Base-by-base conservation (phyloP, 2,797 vertebrate genomes). In the Tarsius wallacei region DNA sequence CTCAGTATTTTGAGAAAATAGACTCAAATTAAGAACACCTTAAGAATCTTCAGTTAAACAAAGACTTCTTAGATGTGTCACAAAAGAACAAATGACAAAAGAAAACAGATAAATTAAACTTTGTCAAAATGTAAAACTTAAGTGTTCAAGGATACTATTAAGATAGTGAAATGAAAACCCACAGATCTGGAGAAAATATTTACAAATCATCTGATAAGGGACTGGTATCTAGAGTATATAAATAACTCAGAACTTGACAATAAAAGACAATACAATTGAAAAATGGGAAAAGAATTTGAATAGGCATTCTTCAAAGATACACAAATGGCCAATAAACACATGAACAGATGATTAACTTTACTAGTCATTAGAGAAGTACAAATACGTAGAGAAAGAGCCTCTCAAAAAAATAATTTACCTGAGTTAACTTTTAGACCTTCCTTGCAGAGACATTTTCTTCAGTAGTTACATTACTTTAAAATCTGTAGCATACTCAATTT, bases 1-100 rank as follows among this genome's bases (percentile, higher is more conserved):
- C 47, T 91, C 74, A 68, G 24, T 87, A 93, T 81, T 94, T 94
- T 87, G 59, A 91, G 63, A 80, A 97, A 81, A 49, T 42, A 86
- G 57, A 13, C 49, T 59, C 24, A 33, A 93, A 61, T 88, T 90
- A 94, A 87, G 70, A 97, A 88, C 61, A 88, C 42, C 31, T 64
- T 76, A 81, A 81, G 76, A 83, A 84, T 66, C 31, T 63, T 90
- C 53, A 83, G 28, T 87, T 81, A 82, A 33, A 64, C 49, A 93
- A 90, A 66, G 49, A 53, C 4, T 66, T 87, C 90, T 87, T 49
- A 94, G 57, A 78, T 24, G 74, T 55, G 33, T 87, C 11, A 87
- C 66, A 95, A 90, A 90, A 87, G 17, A 15, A 90, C 17, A 90
- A 66, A 47, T 49, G 22, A 94, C 11, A 89, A 94, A 64, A 78